phyloP scores from a whole-genome alignment of 2,113 vertebrate genomes.

The Chaetodon auriga region DNA sequence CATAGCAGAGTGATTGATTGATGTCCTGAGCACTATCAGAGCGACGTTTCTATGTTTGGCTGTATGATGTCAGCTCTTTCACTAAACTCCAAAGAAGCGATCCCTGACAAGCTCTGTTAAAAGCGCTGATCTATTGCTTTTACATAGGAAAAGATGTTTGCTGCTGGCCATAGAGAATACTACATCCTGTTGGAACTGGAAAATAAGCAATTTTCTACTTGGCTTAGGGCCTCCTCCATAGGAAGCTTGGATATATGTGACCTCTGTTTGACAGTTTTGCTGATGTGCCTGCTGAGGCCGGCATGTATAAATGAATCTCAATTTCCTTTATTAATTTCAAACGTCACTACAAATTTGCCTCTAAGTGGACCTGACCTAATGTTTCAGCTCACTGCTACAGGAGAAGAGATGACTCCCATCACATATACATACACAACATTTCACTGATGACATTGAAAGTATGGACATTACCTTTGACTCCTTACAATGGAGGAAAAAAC shows the following conservation, averaged over 20 bases:
- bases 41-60: constrained; percentile 83
- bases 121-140: constrained; percentile 89
- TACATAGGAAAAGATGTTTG: constrained; percentile 77
- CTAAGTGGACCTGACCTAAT: constrained; percentile 81
- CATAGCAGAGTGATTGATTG: constrained; percentile 12
- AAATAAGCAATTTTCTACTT: constrained; percentile 84
- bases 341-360: constrained; percentile 83
- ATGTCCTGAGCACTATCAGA: constrained; percentile 33
- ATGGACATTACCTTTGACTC: constrained; percentile 33
- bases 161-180: constrained; percentile 67
- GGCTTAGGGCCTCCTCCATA: constrained; percentile 60
- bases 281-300: constrained; percentile 83
- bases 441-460: constrained; percentile 12
- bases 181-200: constrained; percentile 75
- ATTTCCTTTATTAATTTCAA: constrained; percentile 91
- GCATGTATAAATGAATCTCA: constrained; percentile 87
- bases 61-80: constrained; percentile 85
- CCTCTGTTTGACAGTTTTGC: constrained; percentile 85
- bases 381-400: constrained; percentile 61
- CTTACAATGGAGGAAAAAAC: not conserved
- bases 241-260: constrained; percentile 75
- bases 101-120: constrained; percentile 84
- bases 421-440: constrained; percentile 17
- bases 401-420: constrained; percentile 37
- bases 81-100: constrained; percentile 84